A percentile compares a stretch with the other conserved stretches of the same genome.
Conservation (phyloP, 2,797 vertebrate genomes). For the Takifugu rubripes region DNA sequence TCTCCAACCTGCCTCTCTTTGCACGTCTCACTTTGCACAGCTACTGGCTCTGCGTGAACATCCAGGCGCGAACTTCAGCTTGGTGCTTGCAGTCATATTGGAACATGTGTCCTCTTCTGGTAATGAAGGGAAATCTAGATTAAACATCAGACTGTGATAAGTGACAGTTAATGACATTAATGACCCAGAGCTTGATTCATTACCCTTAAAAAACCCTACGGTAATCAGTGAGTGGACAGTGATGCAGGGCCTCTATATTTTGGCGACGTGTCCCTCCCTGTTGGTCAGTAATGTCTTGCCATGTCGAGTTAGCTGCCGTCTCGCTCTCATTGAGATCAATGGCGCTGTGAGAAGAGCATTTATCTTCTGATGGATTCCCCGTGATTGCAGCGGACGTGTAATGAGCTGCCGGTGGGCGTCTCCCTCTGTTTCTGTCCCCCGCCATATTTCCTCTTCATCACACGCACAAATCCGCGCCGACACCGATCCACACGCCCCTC, state of each 20-base stretch:
- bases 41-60: slow-evolving; percentile 48
- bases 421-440: slow-evolving; percentile 32
- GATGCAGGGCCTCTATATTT: slow-evolving; percentile 16
- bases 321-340: slow-evolving; percentile 38
- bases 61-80: slow-evolving; percentile 27
- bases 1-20: slow-evolving; percentile 7
- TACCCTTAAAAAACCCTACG: slow-evolving; percentile 8
- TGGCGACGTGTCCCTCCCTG: slow-evolving; percentile 15
- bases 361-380: slow-evolving; percentile 37
- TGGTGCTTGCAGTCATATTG: slow-evolving; percentile 44
- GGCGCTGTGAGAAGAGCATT: slow-evolving; percentile 27
- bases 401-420: slow-evolving; percentile 46
- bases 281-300: slow-evolving; percentile 9
- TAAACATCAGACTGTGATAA: slow-evolving; percentile 25
- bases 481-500: background rate
- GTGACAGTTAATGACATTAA: no score
- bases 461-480: background rate
- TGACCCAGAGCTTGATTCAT: no score
- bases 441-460: slow-evolving; percentile 29
- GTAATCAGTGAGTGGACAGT: slow-evolving; percentile 8
- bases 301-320: slow-evolving; percentile 25
- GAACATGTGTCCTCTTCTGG: slow-evolving; percentile 50
- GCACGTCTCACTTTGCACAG: slow-evolving; percentile 45
- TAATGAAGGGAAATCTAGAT: slow-evolving; percentile 42
- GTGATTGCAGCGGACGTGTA: slow-evolving; percentile 40